These are phyloP conservation scores for Mastomys coucha DNA, from an alignment of 2,113 vertebrate species.

Conservation along the genomic window DNA sequence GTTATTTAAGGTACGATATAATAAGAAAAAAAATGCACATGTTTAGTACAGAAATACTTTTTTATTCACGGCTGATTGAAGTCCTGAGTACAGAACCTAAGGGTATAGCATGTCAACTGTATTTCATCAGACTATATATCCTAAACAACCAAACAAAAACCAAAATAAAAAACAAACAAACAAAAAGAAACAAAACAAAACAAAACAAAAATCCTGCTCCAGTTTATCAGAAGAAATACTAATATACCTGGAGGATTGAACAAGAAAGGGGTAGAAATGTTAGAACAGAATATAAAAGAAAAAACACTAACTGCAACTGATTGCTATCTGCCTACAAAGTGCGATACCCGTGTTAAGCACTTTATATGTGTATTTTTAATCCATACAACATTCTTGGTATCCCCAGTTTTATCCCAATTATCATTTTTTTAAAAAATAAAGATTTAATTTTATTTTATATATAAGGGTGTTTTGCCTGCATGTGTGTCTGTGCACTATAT, in stretches of 20 bases:
- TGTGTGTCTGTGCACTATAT: background rate
- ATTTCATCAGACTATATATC: background rate
- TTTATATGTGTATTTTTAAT: background rate
- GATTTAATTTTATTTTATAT: background rate
- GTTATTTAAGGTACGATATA: background rate
- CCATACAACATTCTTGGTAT: background rate
- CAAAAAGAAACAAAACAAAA: background rate
- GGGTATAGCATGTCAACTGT: background rate
- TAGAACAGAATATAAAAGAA: background rate
- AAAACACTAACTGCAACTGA: background rate
- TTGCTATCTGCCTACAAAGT: background rate
- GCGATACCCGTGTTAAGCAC: background rate
- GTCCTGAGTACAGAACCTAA: background rate
- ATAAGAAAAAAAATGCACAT: background rate
- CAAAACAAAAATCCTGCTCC: background rate
- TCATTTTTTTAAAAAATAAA: background rate
- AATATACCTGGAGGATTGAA: background rate
- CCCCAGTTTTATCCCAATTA: background rate
- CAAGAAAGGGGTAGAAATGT: background rate
- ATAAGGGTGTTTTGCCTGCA: background rate
- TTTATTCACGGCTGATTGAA: background rate
- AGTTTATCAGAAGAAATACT: conserved; percentile 3
- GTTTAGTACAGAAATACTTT: background rate
- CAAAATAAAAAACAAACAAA: too few species aligned
- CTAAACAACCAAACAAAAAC: background rate